Conservation (phyloP, 1,140 invertebrate genomes). For the Luehdorfia chinensis region DNA sequence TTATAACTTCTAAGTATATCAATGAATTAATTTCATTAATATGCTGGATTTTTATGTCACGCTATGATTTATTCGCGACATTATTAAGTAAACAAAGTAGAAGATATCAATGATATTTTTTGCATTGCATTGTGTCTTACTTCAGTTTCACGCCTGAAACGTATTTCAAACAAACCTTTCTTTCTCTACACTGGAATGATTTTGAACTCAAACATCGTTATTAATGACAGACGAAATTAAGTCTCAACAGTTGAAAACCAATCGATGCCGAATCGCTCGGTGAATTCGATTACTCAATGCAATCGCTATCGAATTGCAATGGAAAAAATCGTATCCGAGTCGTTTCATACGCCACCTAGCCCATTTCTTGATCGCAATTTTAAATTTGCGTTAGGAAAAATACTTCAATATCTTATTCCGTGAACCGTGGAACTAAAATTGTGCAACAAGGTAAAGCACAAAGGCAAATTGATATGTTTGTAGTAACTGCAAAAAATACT, state of each 20-base stretch:
- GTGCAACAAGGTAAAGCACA: too few relatives aligned
- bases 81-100: too few relatives aligned
- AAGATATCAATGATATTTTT: too few relatives aligned
- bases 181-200: not conserved
- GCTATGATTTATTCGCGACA: too few relatives aligned
- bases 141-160: too few relatives aligned
- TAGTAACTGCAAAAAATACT: slow-evolving; percentile 4
- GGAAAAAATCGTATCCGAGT: slow-evolving; percentile 28
- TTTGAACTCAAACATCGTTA: slow-evolving; percentile 13
- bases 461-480: not conserved
- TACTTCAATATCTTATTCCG: slow-evolving; percentile 2
- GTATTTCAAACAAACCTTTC: slow-evolving; percentile 1
- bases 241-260: slow-evolving; percentile 15
- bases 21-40: too few relatives aligned
- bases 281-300: slow-evolving; percentile 32
- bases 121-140: too few relatives aligned
- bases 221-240: slow-evolving; percentile 17
- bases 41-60: too few relatives aligned
- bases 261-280: slow-evolving; percentile 21
- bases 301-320: slow-evolving; percentile 26
- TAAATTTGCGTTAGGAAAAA: not conserved
- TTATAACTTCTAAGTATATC: too few relatives aligned
- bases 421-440: slow-evolving; percentile 1
- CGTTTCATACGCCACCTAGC: slow-evolving; percentile 32
- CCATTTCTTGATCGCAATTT: slow-evolving; percentile 25